These are phyloP conservation scores for Merodon equestris DNA, from an alignment of 2,888 invertebrate genomes.

Conservation along the genomic window DNA sequence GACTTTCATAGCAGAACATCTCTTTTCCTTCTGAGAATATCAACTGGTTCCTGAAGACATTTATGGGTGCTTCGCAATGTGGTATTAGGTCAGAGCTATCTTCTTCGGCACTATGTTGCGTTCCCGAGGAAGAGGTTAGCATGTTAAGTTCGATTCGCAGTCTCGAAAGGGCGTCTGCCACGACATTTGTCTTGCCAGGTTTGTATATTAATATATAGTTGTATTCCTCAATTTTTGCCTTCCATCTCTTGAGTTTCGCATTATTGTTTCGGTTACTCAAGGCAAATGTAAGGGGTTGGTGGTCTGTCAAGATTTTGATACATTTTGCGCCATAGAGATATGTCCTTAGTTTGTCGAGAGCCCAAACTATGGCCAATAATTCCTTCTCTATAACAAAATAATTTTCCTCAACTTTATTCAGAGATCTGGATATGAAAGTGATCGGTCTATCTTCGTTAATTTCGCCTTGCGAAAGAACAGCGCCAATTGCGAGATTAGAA, in stretches of 20 bases:
- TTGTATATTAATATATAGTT: constrained; percentile 1
- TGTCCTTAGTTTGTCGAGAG: constrained; percentile 13
- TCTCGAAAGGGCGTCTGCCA: constrained; percentile 23
- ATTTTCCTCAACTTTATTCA: constrained; percentile 19
- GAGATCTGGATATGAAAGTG: constrained; percentile 22
- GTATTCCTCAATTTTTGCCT: constrained; percentile 5
- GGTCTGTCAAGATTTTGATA: constrained; percentile 26
- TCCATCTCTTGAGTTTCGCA: constrained; percentile 14
- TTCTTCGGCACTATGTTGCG: constrained; percentile 31
- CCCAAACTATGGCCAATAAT: constrained; percentile 5
- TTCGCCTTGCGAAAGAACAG: constrained; percentile 12
- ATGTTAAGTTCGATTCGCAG: constrained; percentile 5
- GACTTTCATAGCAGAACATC: constrained; percentile 20
- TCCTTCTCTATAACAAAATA: constrained; percentile 12
- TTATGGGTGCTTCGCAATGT: constrained; percentile 38
- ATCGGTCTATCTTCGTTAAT: constrained; percentile 8
- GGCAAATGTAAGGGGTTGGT: constrained; percentile 37
- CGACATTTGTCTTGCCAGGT: constrained; percentile 10
- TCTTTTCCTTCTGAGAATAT: constrained; percentile 21
- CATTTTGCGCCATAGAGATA: constrained; percentile 17
- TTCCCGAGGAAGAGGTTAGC: background rate
- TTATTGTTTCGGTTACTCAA: constrained; percentile 32
- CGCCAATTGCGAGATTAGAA: constrained; percentile 27
- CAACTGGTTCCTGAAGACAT: constrained; percentile 50
- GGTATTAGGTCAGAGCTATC: constrained; percentile 34